Base-by-base conservation (phyloP, 1,140 invertebrate genomes). In the Atta cephalotes region DNA sequence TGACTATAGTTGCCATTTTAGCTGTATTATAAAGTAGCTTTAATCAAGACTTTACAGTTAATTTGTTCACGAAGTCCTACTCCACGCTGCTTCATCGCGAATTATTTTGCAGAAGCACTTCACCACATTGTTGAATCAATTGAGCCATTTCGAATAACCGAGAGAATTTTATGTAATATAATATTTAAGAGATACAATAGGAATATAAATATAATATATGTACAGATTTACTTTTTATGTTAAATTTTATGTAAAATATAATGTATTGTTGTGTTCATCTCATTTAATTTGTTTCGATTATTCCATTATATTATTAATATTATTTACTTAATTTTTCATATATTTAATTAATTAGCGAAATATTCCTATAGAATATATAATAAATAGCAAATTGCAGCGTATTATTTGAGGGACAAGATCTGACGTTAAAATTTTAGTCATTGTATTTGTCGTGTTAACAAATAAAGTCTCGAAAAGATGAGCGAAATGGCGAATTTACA, bases 1-100 rank as follows among this genome's bases (percentile, higher is more conserved):
- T 49, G 70, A 76, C 70, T 84, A 56, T 58, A 18, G 35, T 80
- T 49, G 62, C 78, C 35, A 31, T 76, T 51, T 18, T 60, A 60
- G 25, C 53, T n/a, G 25, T 70, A 56, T 84, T 84, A 84, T 76
- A 76, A 62, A 84, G 56, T 51, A 65, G 56, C 80, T 84, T 60
- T 60, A 74, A 82, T 82, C 80, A 74, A 82, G 68, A 82, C 53
- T 45, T 84, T 76, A 74, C 16, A 84, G 70, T 63, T 82, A 84
- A 84, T 74, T 84, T 74, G 18, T 56, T 56, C 80, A 53, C 25
- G 28, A 84, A 60, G 71, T 81, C 51, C 16, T 25, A 56, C 66
- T 14, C 25, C 3, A 21, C 0, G 35, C 53, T 82, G 14, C 51
- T 84, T 84, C 56, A 49, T 9, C 39, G 28, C 4, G 7, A 12